These are phyloP conservation scores for Diabrotica virgifera DNA, from an alignment of 1,140 invertebrate genomes.

Conservation along the genomic window DNA sequence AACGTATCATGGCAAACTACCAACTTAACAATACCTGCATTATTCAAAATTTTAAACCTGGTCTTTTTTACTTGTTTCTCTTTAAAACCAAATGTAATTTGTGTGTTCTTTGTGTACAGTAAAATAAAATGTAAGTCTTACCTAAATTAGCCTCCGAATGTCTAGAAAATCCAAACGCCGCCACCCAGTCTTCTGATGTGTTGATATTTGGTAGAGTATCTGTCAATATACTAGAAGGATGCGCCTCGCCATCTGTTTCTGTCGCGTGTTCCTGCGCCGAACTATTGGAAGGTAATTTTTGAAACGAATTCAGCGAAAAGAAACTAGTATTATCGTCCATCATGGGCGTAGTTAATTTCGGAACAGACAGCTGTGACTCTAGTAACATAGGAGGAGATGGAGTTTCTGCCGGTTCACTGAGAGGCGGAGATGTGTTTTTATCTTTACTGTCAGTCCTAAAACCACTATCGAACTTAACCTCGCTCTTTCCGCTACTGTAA, in stretches of 20 bases:
- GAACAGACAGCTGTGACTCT: background rate
- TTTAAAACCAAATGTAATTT: no score
- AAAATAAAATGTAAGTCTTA: constrained; percentile 1
- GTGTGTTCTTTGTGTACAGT: no score
- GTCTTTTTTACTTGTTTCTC: no score
- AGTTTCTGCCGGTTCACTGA: background rate
- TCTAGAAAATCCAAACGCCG: constrained; percentile 45
- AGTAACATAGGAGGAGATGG: constrained; percentile 5
- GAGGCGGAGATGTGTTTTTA: constrained; percentile 11
- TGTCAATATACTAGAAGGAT: constrained; percentile 29
- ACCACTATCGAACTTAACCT: constrained; percentile 3
- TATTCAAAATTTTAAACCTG: no score
- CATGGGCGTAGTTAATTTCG: constrained; percentile 2
- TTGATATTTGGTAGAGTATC: constrained; percentile 44
- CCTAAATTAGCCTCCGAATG: constrained; percentile 32
- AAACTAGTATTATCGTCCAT: constrained; percentile 21
- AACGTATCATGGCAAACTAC: no score
- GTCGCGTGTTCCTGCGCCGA: background rate
- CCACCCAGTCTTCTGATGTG: constrained; percentile 46
- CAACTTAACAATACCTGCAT: no score
- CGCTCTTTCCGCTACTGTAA: constrained; percentile 1
- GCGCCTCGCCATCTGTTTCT: background rate
- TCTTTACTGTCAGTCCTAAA: constrained; percentile 26
- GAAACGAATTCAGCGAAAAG: constrained; percentile 16
- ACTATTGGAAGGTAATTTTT: constrained; percentile 8